Base-by-base conservation (phyloP, 2,797 vertebrate species). In the Microctenopoma steveboyesi region DNA sequence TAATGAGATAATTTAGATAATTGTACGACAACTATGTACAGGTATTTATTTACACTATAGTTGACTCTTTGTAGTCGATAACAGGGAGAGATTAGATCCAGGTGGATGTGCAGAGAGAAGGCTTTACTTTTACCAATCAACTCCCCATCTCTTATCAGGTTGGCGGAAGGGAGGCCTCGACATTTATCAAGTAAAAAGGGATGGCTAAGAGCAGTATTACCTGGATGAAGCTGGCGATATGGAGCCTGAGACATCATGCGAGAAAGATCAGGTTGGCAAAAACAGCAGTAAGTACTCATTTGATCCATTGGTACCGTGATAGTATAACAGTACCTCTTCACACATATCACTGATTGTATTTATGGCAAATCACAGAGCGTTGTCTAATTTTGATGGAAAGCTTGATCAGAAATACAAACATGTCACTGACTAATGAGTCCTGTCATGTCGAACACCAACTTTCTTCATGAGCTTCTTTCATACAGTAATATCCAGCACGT, bases 61-160 rank as follows among this genome's bases (percentile, higher is more conserved):
- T 10, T 40, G 58, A 48, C 51, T 59, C 33, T 72, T 43, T 58
- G 33, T 39, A 28, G 66, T 58, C 14, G 48, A 81, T 69, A 73
- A 58, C 60, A 73, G 37, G 57, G 11, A 37, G 22, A 74, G 78
- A 83, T 87, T 72, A 60, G 22, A 83, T 86, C 35, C 33, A 69
- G 61, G 50, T 64, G 33, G 39, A 87, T 58, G 78, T 69, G 71
- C 33, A 57, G 75, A 85, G 60, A 75, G 72, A 84, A 82, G 79
- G 42, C 78, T 72, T 72, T 75, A 68, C 64, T 18, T 83, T 82
- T 79, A 69, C 53, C 64, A 25, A 56, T 40, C 50, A 49, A 65
- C 53, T 73, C 43, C 61, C 35, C 11, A 15, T 35, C n/a, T 45
- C 62, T 86, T 86, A 88, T 86, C 80, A 81, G 87, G 87, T 70